phyloP scores from a whole-genome alignment of 2,113 vertebrate species.

The Alaudala cheleensis region DNA sequence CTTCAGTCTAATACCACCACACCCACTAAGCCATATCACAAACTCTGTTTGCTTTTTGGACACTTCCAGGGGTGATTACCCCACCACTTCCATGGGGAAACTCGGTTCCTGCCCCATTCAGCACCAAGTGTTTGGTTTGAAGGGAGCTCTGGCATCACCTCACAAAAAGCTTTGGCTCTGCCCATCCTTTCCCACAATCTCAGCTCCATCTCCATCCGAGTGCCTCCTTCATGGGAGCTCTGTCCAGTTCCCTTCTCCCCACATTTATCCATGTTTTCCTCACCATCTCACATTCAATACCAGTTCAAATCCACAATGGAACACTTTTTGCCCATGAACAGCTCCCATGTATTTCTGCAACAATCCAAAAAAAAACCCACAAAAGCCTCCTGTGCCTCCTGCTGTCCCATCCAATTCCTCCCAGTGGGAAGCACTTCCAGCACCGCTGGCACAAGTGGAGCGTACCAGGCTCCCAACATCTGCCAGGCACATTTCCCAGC shows the following conservation, averaged over 20 bases:
- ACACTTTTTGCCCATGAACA: not conserved
- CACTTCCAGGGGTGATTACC: not conserved
- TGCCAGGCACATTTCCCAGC: slow-evolving; percentile 23
- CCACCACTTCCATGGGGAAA: not conserved
- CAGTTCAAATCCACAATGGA: not conserved
- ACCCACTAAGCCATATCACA: not conserved
- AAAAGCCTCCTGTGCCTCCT: not conserved
- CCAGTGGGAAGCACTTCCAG: not conserved
- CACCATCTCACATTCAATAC: not conserved
- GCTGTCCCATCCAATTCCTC: accelerated
- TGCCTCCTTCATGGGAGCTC: not conserved
- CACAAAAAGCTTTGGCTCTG: not conserved
- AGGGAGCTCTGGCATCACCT: not conserved
- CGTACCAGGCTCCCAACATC: slow-evolving; percentile 14
- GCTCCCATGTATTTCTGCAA: not conserved
- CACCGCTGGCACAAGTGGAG: not conserved
- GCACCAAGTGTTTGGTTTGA: not conserved
- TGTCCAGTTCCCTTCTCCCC: not conserved
- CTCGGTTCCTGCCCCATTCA: not conserved
- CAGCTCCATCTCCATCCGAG: not conserved
- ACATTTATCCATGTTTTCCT: not conserved
- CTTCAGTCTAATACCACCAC: not conserved
- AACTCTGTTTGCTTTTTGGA: not conserved
- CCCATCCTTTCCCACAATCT: not conserved
- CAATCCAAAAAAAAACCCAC: not conserved